Evolutionary conservation across 2,888 invertebrate species (phyloP).

Genomic region (Maniola hyperantus): DNA sequence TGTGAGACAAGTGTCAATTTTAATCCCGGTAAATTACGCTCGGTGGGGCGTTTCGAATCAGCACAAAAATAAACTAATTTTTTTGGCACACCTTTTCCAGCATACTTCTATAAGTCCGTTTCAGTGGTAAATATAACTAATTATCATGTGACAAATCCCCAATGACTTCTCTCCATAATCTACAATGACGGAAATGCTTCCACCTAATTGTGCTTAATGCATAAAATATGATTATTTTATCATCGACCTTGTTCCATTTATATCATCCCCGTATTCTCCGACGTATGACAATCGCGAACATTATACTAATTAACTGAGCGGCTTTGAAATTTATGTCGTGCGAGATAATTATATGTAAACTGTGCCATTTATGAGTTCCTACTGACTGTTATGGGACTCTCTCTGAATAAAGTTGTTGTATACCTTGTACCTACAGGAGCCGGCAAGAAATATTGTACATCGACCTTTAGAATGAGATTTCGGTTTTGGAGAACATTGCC

Average conservation of each 20-base stretch:
- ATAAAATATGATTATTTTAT: slow-evolving; percentile 19
- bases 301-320: slow-evolving; percentile 35
- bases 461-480: no score
- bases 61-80: no score
- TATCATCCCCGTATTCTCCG: slow-evolving; percentile 10
- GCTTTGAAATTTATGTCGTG: slow-evolving; percentile 28
- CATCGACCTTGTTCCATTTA: slow-evolving; percentile 18
- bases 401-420: not conserved
- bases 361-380: slow-evolving; percentile 25
- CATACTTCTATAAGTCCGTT: no score
- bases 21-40: no score
- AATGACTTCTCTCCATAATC: not conserved
- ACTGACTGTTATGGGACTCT: slow-evolving; percentile 1
- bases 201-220: slow-evolving; percentile 9
- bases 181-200: not conserved
- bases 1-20: no score
- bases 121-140: no score
- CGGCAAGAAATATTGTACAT: no score
- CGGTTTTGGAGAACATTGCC: no score
- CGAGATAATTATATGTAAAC: slow-evolving; percentile 36
- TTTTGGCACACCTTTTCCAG: no score
- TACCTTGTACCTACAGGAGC: not conserved
- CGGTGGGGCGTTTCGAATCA: no score
- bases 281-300: slow-evolving; percentile 20
- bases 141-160: slow-evolving; percentile 1